Conservation (phyloP, 2,888 invertebrate species). For the Rugalucina vietnamica region DNA sequence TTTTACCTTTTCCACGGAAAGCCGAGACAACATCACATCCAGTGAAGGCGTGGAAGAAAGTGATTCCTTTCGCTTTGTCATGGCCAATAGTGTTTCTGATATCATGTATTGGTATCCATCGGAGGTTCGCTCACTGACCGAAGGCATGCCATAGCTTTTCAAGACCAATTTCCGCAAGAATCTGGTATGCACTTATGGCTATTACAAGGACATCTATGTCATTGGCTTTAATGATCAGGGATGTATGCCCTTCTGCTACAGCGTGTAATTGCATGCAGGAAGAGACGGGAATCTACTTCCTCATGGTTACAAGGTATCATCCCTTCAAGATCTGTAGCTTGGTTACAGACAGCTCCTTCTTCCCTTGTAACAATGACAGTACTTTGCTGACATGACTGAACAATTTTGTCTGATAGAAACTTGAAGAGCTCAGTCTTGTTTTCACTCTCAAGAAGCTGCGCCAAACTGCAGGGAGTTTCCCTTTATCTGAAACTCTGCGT, state of each 20-base stretch:
- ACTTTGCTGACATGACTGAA: neutral
- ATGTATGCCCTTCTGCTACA: slow-evolving; percentile 22
- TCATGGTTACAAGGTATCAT: slow-evolving; percentile 27
- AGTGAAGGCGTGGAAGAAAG: slow-evolving; percentile 66
- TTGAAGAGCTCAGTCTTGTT: slow-evolving; percentile 60
- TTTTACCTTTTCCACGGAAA: slow-evolving; percentile 62
- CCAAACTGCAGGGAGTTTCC: slow-evolving; percentile 47
- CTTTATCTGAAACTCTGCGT: slow-evolving; percentile 29
- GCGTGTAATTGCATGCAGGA: slow-evolving; percentile 39
- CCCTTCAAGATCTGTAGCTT: neutral
- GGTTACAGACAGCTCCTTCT: slow-evolving; percentile 1
- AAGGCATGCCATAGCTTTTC: slow-evolving; percentile 59
- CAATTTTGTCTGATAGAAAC: slow-evolving; percentile 25
- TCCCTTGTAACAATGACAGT: neutral
- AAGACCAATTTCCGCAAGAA: slow-evolving; percentile 32
- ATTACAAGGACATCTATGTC: slow-evolving; percentile 50
- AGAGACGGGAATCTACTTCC: slow-evolving; percentile 39
- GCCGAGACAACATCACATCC: slow-evolving; percentile 58
- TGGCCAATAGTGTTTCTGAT: slow-evolving; percentile 39
- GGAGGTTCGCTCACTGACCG: slow-evolving; percentile 42
- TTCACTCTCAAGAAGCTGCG: slow-evolving; percentile 38
- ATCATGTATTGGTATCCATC: slow-evolving; percentile 63
- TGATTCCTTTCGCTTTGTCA: slow-evolving; percentile 47
- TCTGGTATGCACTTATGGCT: slow-evolving; percentile 14
- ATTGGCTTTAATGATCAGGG: slow-evolving; percentile 39